A percentile compares a stretch with the other conserved stretches of the same genome.
phyloP scores from a whole-genome alignment of 2,113 vertebrate species.

The Eclectus roratus region DNA sequence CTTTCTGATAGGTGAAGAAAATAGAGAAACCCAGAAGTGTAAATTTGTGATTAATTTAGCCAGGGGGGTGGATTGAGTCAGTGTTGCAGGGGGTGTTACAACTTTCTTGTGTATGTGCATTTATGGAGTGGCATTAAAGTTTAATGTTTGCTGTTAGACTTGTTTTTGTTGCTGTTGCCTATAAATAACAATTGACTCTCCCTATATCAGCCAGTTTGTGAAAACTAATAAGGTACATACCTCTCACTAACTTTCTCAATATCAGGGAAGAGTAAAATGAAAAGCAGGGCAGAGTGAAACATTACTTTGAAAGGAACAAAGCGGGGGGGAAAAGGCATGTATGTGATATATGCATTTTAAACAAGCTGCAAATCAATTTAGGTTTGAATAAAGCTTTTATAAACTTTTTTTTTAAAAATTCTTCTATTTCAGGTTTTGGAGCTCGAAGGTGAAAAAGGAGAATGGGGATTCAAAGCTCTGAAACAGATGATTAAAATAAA shows the following conservation, averaged over 20 bases:
- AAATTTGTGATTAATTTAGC: not conserved
- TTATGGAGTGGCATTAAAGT: not conserved
- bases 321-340: accelerated
- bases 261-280: not conserved
- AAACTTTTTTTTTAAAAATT: not conserved
- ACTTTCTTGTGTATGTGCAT: not conserved
- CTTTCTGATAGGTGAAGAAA: not conserved
- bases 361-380: not conserved
- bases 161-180: not conserved
- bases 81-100: not conserved
- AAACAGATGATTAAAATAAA: conserved; percentile 99
- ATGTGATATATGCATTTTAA: not conserved
- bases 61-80: not conserved
- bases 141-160: not conserved
- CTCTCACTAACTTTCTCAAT: not conserved
- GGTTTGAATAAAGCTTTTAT: not conserved
- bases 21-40: not conserved
- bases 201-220: not conserved
- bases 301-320: not conserved
- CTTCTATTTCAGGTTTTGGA: conserved; percentile 89
- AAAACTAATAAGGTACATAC: not conserved
- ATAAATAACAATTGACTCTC: not conserved
- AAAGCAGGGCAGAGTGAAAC: not conserved
- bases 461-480: conserved; percentile 99
- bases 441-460: conserved; percentile 98